Evolutionary conservation across 2,888 invertebrate species (phyloP).

Genomic region (Gymnosoma rotundatum): DNA sequence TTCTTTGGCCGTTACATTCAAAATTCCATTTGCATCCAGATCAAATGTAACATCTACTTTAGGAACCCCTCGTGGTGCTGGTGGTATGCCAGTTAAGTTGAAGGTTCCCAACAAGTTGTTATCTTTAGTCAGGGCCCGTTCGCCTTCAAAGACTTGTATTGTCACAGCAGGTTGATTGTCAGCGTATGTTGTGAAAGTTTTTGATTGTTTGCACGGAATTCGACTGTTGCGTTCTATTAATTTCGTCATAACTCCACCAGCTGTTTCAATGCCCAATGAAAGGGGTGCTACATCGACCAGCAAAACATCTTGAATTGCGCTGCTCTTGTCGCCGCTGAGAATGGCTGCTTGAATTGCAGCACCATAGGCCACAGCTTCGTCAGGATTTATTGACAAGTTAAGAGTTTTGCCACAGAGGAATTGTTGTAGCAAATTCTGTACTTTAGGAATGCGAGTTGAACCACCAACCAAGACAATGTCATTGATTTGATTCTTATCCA

Average conservation of each 20-base stretch:
- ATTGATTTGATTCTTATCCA: constrained; percentile 89
- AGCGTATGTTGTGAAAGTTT: constrained; percentile 90
- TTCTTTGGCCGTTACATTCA: constrained; percentile 91
- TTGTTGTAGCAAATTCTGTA: constrained; percentile 88
- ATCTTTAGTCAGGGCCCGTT: constrained; percentile 95
- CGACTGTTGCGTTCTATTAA: constrained; percentile 88
- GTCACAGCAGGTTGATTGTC: constrained; percentile 91
- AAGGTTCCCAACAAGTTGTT: constrained; percentile 97
- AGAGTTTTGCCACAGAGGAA: constrained; percentile 89
- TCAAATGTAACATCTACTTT: constrained; percentile 91
- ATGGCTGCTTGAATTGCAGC: constrained; percentile 89
- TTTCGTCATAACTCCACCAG: constrained; percentile 91
- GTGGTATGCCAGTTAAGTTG: constrained; percentile 96
- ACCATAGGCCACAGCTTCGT: constrained; percentile 91
- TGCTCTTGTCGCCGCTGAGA: constrained; percentile 86
- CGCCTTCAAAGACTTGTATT: constrained; percentile 89
- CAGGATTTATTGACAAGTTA: constrained; percentile 89
- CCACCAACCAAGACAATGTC: constrained; percentile 93
- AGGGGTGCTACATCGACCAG: constrained; percentile 87
- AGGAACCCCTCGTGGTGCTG: constrained; percentile 92
- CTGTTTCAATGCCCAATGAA: constrained; percentile 89
- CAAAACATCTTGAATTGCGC: constrained; percentile 88
- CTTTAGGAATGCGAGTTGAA: constrained; percentile 90
- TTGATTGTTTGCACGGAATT: constrained; percentile 88
- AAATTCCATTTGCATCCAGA: constrained; percentile 95